Percentiles rank a stretch among this genome's conserved stretches.
Evolutionary conservation across 1,140 invertebrate genomes (phyloP).

Genomic region (Tetramorium parvispinum): DNA sequence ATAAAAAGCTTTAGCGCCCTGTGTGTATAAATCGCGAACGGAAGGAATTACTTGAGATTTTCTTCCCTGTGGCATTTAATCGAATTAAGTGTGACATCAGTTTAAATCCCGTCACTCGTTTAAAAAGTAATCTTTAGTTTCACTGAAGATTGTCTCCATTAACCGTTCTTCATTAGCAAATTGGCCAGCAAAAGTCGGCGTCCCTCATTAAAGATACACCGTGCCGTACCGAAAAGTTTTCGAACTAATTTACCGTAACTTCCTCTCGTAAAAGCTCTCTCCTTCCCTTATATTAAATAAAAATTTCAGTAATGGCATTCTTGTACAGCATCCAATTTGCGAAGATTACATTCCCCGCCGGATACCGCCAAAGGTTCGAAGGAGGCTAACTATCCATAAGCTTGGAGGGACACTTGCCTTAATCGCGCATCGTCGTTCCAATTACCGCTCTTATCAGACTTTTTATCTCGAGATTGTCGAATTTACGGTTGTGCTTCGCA

Average conservation of each 20-base stretch:
- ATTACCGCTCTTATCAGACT: conserved; percentile 5
- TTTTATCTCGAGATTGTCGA: background rate
- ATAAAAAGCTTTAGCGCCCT: background rate
- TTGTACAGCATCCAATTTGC: background rate
- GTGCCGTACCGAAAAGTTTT: conserved; percentile 56
- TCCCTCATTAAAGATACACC: conserved; percentile 67
- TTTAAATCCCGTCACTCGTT: conserved; percentile 39
- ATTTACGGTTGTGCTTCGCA: background rate
- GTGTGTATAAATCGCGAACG: background rate
- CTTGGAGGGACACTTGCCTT: background rate
- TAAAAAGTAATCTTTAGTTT: conserved; percentile 70
- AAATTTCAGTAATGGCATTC: conserved; percentile 41
- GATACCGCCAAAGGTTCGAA: conserved; percentile 2
- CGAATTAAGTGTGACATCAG: conserved; percentile 4
- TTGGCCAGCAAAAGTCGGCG: conserved; percentile 59
- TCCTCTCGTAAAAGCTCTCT: background rate
- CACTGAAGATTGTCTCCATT: conserved; percentile 65
- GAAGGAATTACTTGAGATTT: conserved; percentile 7
- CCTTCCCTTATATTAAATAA: conserved; percentile 51
- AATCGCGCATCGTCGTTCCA: conserved; percentile 5
- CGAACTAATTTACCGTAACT: conserved; percentile 69
- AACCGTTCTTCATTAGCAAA: conserved; percentile 69
- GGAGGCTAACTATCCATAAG: conserved; percentile 1
- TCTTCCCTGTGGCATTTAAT: background rate
- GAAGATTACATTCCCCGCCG: conserved; percentile 30